Evolutionary conservation across 1,140 invertebrate genomes (phyloP).

Genomic region (Camponotus pennsylvanicus): DNA sequence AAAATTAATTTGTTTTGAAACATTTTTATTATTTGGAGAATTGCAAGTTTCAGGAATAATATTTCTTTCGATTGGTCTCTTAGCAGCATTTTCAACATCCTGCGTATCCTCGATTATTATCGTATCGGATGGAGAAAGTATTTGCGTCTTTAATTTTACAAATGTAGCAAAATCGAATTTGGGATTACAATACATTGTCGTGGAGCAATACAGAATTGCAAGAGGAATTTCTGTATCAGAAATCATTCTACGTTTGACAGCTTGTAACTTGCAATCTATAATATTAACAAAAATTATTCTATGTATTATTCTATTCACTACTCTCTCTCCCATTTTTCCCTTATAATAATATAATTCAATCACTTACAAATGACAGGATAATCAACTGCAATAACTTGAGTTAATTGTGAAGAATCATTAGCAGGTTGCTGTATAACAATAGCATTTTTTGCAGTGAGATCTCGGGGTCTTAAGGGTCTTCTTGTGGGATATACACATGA

Average conservation of each 20-base stretch:
- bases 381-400: conserved; percentile 1
- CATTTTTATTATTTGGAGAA: background rate
- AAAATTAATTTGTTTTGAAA: background rate
- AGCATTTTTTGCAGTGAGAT: conserved; percentile 32
- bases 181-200: conserved; percentile 89
- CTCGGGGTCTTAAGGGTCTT: conserved; percentile 17
- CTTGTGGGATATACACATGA: conserved; percentile 45
- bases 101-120: conserved; percentile 19
- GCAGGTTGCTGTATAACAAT: conserved; percentile 38
- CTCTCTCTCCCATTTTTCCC: no score
- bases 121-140: background rate
- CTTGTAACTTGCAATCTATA: conserved; percentile 24
- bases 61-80: background rate
- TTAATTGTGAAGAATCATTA: conserved; percentile 7
- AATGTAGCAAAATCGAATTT: conserved; percentile 81
- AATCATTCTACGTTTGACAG: conserved; percentile 86
- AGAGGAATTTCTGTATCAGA: conserved; percentile 90
- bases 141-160: conserved; percentile 11
- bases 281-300: background rate
- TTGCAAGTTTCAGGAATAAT: conserved; percentile 31
- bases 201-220: conserved; percentile 89
- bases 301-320: background rate
- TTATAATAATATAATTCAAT: background rate
- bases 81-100: background rate
- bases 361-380: conserved; percentile 51